Conservation (phyloP, 1,140 invertebrate genomes). For the Drosophila erecta region DNA sequence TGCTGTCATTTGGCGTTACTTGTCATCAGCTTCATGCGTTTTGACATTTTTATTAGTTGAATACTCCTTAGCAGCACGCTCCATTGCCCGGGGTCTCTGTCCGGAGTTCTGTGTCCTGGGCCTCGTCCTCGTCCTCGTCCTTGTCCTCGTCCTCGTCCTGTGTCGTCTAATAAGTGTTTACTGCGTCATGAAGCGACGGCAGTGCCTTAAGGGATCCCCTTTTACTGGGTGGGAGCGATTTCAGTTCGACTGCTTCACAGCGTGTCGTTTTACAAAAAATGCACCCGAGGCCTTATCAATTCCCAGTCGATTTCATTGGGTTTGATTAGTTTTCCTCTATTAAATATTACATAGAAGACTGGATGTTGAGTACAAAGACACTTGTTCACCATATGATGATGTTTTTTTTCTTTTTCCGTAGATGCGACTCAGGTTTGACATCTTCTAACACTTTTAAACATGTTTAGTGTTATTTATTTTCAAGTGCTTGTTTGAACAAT, state of each 20-base stretch:
- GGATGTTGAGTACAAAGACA: not conserved
- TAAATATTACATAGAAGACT: not conserved
- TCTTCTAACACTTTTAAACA: not conserved
- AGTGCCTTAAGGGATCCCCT: constrained; percentile 64
- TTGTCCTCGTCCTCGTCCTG: constrained; percentile 16
- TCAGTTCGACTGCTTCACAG: constrained; percentile 18
- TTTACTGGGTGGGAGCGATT: constrained; percentile 19
- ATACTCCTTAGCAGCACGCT: constrained; percentile 79
- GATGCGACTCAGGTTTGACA: too few relatives aligned
- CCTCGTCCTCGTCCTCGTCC: constrained; percentile 9
- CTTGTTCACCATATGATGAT: too few relatives aligned
- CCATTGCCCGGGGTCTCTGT: constrained; percentile 57
- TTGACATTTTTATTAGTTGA: constrained; percentile 83
- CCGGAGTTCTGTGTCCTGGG: constrained; percentile 8
- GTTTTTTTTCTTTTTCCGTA: too few relatives aligned
- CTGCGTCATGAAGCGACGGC: constrained; percentile 55
- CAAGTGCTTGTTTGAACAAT: too few relatives aligned
- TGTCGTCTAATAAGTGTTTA: constrained; percentile 80
- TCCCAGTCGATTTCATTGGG: constrained; percentile 46
- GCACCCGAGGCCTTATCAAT: constrained; percentile 34
- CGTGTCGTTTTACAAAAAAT: constrained; percentile 50
- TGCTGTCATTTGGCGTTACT: constrained; percentile 74
- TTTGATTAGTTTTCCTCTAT: not conserved
- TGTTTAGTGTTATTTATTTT: too few relatives aligned
- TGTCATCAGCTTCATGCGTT: constrained; percentile 82